Conservation (phyloP, 2,888 invertebrate genomes). For the Caenorhabditis doughertyi region DNA sequence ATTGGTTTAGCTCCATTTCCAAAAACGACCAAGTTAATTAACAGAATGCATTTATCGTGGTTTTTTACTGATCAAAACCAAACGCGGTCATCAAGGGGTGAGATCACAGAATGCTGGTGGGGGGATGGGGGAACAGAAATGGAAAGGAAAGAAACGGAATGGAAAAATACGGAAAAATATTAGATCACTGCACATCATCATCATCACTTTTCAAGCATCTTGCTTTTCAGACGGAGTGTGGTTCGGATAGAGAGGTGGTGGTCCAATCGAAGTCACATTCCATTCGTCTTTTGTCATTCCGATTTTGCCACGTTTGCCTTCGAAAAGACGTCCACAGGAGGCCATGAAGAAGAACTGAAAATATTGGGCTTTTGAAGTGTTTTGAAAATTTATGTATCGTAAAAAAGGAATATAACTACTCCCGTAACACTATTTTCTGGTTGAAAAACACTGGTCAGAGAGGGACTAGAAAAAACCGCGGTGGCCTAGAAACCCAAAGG, state of each 20-base stretch:
- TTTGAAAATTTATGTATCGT: too few relatives aligned
- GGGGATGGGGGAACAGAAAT: neutral
- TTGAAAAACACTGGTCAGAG: too few relatives aligned
- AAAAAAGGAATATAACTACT: too few relatives aligned
- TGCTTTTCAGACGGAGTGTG: constrained; percentile 44
- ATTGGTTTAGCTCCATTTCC: too few relatives aligned
- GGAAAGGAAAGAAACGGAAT: constrained; percentile 5
- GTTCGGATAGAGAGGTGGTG: constrained; percentile 42
- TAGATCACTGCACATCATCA: constrained; percentile 33
- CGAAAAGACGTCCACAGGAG: constrained; percentile 61
- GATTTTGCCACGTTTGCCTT: constrained; percentile 51
- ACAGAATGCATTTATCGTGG: neutral
- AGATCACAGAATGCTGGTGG: neutral
- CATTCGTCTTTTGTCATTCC: constrained; percentile 56
- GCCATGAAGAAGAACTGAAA: constrained; percentile 67
- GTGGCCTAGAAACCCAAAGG: too few relatives aligned
- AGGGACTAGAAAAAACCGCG: too few relatives aligned
- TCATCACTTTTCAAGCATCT: constrained; percentile 43
- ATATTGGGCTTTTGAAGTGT: too few relatives aligned
- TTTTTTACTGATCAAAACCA: neutral
- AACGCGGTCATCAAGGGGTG: neutral
- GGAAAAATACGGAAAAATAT: neutral
- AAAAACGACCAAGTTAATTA: too few relatives aligned
- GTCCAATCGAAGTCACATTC: constrained; percentile 36
- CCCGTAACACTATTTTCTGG: too few relatives aligned